Percentiles rank a stretch among this genome's conserved stretches.
Evolutionary conservation across 1,140 invertebrate genomes (phyloP).

Genomic region (Bradysia coprophila): DNA sequence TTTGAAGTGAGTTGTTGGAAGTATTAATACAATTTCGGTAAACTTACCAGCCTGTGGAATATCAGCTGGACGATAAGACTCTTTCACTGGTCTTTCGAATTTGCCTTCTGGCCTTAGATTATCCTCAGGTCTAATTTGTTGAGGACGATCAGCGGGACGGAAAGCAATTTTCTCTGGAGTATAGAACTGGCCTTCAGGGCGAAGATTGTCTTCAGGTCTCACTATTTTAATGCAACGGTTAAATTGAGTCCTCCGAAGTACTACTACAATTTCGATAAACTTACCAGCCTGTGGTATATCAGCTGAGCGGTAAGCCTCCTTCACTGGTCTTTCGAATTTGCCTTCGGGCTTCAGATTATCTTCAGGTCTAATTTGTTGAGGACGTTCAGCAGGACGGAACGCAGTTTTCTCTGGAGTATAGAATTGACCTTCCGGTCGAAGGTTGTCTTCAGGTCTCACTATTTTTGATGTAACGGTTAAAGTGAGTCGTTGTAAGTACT

Average conservation of each 20-base stretch:
- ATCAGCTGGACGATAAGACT: too few species aligned
- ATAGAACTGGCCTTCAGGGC: constrained; percentile 35
- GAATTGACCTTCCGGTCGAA: constrained; percentile 44
- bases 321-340: constrained; percentile 31
- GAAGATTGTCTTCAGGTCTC: constrained; percentile 37
- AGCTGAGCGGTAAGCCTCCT: constrained; percentile 30
- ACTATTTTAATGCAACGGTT: too few species aligned
- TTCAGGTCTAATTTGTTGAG: constrained; percentile 11
- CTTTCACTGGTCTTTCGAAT: too few species aligned
- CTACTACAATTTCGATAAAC: too few species aligned
- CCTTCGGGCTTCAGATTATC: constrained; percentile 38
- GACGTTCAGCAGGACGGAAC: constrained; percentile 21
- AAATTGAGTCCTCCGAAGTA: too few species aligned
- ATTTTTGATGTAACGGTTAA: neutral
- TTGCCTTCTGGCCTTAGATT: too few species aligned
- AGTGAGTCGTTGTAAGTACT: constrained; percentile 37
- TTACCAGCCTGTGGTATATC: constrained; percentile 32
- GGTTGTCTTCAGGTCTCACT: constrained; percentile 40
- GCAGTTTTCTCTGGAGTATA: constrained; percentile 24
- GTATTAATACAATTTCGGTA: too few species aligned
- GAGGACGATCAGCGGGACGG: constrained; percentile 23
- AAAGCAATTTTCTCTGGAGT: constrained; percentile 19
- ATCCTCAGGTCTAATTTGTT: too few species aligned
- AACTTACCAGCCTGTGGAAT: too few species aligned
- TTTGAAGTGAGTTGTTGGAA: too few species aligned